phyloP scores from a whole-genome alignment of 92 coral and sea anemone species.

The Blastomussa wellsi region DNA sequence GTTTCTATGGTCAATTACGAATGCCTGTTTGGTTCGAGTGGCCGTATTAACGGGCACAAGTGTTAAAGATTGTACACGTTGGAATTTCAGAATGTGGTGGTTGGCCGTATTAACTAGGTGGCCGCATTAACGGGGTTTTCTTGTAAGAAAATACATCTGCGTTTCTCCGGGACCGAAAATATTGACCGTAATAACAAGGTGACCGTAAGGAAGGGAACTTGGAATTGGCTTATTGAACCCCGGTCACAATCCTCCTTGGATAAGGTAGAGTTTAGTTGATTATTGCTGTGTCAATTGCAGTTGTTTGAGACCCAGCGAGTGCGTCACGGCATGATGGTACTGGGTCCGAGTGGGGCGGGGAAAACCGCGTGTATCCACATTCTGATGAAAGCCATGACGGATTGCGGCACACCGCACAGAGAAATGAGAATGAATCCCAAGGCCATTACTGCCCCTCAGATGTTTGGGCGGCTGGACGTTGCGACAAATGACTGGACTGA shows the following conservation, averaged over 20 bases:
- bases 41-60: too few species aligned
- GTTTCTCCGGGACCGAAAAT: too few species aligned
- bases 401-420: conserved; percentile 83
- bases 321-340: conserved; percentile 96
- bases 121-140: too few species aligned
- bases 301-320: conserved; percentile 91
- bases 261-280: neutral
- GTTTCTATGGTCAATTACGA: too few species aligned
- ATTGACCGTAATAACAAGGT: too few species aligned
- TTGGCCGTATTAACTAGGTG: too few species aligned
- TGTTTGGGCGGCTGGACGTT: conserved; percentile 87
- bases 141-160: too few species aligned
- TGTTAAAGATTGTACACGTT: too few species aligned
- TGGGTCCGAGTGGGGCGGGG: conserved; percentile 93
- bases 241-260: neutral
- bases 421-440: conserved; percentile 96
- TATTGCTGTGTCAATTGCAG: conserved; percentile 25
- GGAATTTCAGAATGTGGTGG: too few species aligned
- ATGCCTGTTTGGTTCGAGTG: too few species aligned
- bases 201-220: too few species aligned
- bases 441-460: conserved; percentile 93
- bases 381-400: conserved; percentile 90
- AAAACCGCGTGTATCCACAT: conserved; percentile 85
- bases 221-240: too few species aligned
- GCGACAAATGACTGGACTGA: conserved; percentile 93